Conservation (phyloP, 1,140 invertebrate species). For the Meloidogyne floridensis region DNA sequence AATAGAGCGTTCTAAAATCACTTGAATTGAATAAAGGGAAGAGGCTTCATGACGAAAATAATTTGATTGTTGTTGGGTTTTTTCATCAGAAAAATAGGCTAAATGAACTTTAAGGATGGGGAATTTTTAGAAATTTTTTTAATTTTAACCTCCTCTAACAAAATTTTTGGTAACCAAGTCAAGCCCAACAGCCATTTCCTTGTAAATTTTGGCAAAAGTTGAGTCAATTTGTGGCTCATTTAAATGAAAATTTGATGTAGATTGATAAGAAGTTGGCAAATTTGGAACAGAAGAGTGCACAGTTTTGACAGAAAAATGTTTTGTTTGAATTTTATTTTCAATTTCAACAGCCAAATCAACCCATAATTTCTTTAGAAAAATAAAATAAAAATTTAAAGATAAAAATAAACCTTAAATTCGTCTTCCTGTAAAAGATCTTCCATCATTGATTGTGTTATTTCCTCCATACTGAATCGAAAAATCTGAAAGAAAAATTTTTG, state of each 20-base stretch:
- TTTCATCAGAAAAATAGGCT: slow-evolving; percentile 8
- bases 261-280: not conserved
- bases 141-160: slow-evolving; percentile 6
- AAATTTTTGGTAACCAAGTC: slow-evolving; percentile 13
- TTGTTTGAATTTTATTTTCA: slow-evolving; percentile 10
- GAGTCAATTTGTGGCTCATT: not conserved
- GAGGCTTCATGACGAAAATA: slow-evolving; percentile 29
- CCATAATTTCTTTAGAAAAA: slow-evolving; percentile 23
- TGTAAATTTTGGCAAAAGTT: not conserved
- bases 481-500: too few relatives aligned
- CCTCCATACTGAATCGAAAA: not conserved
- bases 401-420: not conserved
- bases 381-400: not conserved
- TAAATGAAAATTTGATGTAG: slow-evolving; percentile 1
- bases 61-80: not conserved
- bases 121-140: not conserved
- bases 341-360: slow-evolving; percentile 19
- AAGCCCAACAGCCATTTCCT: slow-evolving; percentile 11
- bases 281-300: not conserved
- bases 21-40: slow-evolving; percentile 32
- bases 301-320: not conserved
- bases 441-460: slow-evolving; percentile 1
- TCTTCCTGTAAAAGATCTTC: not conserved
- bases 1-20: slow-evolving; percentile 34
- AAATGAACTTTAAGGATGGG: slow-evolving; percentile 7